A percentile compares a stretch with the other conserved stretches of the same genome.
phyloP scores from a whole-genome alignment of 2,797 vertebrate species.

The Cichlasoma orientale region DNA sequence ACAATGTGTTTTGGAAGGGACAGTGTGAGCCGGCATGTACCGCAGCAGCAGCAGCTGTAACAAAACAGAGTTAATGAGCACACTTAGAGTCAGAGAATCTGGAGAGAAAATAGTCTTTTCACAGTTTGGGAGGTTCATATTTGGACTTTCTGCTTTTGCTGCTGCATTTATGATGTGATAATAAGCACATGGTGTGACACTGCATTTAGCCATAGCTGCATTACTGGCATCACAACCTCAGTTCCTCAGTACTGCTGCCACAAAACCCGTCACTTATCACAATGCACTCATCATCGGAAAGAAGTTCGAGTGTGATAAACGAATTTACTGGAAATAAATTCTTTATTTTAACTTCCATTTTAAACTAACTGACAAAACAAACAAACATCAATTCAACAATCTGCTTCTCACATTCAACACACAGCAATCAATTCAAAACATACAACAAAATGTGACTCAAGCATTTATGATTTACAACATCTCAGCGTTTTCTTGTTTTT shows the following conservation, averaged over 20 bases:
- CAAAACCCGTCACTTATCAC: not conserved
- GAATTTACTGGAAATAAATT: not conserved
- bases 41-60: not conserved
- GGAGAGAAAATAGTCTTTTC: not conserved
- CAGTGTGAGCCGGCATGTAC: not conserved
- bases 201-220: not conserved
- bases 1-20: not conserved
- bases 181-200: not conserved
- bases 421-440: not conserved
- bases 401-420: not conserved
- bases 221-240: conserved; percentile 12
- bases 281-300: not conserved
- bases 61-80: not conserved
- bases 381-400: not conserved
- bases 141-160: conserved; percentile 29
- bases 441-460: not conserved
- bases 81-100: not conserved
- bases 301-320: not conserved
- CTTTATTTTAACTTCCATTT: not conserved
- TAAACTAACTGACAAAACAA: fast-evolving
- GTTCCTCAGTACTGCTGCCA: not conserved
- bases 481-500: not conserved
- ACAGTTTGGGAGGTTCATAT: not conserved
- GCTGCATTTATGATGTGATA: not conserved
- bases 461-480: not conserved